These are phyloP conservation scores for Scleropages formosus DNA, from an alignment of 2,797 vertebrate species.

Conservation along the genomic window DNA sequence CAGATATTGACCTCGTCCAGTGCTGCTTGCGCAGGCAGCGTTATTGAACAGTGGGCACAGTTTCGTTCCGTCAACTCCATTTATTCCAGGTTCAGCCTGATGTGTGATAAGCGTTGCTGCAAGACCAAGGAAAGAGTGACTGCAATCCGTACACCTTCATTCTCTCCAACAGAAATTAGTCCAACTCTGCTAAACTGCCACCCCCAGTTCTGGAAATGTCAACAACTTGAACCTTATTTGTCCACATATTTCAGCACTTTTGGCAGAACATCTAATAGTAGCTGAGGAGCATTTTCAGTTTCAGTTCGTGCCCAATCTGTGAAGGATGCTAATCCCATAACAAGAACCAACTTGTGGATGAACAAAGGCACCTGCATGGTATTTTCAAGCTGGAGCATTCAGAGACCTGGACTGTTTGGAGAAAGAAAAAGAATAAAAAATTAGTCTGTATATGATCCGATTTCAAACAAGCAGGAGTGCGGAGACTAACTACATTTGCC, in stretches of 20 bases:
- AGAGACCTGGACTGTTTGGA: too few relatives aligned
- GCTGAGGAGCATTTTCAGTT: too few relatives aligned
- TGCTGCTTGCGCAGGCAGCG: constrained; percentile 19
- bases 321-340: too few relatives aligned
- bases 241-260: too few relatives aligned
- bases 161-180: neutral
- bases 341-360: too few relatives aligned
- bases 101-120: constrained; percentile 8
- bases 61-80: constrained; percentile 26
- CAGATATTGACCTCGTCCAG: constrained; percentile 32
- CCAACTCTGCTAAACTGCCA: neutral
- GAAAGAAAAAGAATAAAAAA: too few relatives aligned
- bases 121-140: neutral
- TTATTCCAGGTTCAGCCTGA: constrained; percentile 32
- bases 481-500: constrained; percentile 22
- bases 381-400: too few relatives aligned
- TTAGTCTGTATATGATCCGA: constrained; percentile 4
- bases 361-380: too few relatives aligned
- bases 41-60: constrained; percentile 20
- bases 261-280: too few relatives aligned
- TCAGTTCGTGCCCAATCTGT: too few relatives aligned
- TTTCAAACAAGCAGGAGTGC: constrained; percentile 23
- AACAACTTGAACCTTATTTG: too few relatives aligned
- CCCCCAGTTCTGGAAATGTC: neutral
- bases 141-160: neutral